A percentile compares a stretch with the other conserved stretches of the same genome.
Evolutionary conservation across 2,797 vertebrate species (phyloP).

Genomic region (Lacerta bilineata): DNA sequence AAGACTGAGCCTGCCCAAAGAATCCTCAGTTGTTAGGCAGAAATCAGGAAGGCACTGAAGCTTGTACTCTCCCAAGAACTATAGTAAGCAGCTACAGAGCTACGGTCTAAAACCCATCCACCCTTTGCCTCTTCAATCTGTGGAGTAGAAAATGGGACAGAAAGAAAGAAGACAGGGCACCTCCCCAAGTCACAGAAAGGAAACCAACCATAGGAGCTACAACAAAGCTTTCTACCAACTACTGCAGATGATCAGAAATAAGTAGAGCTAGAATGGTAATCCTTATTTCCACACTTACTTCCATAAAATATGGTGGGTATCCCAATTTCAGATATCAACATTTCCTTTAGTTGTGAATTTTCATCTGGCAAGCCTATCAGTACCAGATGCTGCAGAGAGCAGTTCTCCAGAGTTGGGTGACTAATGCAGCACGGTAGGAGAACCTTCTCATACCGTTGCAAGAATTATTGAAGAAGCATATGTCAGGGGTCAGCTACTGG

Average conservation of each 20-base stretch:
- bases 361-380: neutral
- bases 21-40: neutral
- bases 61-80: neutral
- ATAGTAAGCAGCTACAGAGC: too few species aligned
- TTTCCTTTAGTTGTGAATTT: neutral
- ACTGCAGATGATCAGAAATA: neutral
- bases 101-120: neutral
- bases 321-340: neutral
- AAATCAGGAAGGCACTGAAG: neutral
- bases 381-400: neutral
- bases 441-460: too few species aligned
- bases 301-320: neutral
- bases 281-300: neutral
- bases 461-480: neutral
- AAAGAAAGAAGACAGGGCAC: too few species aligned
- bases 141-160: neutral
- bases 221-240: neutral
- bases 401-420: neutral
- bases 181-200: too few species aligned
- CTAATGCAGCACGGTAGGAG: neutral
- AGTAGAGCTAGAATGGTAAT: neutral
- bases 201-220: neutral
- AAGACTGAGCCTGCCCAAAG: neutral
- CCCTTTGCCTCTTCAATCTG: neutral
- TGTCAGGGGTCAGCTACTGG: neutral